Percentiles rank a stretch among this genome's conserved stretches.
These are phyloP conservation scores for Copidosoma floridanum DNA, from an alignment of 1,140 invertebrate genomes.

Conservation along the genomic window DNA sequence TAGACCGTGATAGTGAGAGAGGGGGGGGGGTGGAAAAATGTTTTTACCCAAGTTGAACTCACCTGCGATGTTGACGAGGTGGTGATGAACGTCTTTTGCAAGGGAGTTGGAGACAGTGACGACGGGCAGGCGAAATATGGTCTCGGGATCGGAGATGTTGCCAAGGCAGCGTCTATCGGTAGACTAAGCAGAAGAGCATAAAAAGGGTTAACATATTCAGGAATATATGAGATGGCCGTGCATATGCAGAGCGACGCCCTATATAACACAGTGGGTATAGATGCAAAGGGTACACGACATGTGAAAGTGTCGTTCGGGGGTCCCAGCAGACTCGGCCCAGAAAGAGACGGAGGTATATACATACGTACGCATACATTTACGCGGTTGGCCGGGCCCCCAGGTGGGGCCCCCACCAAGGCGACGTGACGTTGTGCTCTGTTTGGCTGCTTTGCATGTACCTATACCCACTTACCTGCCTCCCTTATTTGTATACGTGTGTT, in stretches of 20 bases:
- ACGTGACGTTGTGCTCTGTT: too few species aligned
- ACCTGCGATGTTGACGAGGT: too few species aligned
- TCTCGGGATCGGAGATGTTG: too few species aligned
- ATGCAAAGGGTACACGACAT: constrained; percentile 31
- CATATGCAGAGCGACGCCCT: constrained; percentile 26
- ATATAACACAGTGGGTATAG: constrained; percentile 40
- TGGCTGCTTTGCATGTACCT: neutral
- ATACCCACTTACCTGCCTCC: too few species aligned
- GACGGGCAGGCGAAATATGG: too few species aligned
- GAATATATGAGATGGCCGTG: constrained; percentile 47
- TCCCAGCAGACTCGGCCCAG: constrained; percentile 35
- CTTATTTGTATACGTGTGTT: neutral
- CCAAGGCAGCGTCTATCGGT: constrained; percentile 50
- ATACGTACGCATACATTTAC: neutral
- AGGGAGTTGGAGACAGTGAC: too few species aligned
- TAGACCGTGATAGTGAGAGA: too few species aligned
- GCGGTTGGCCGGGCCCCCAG: constrained; percentile 6
- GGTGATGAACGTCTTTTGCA: too few species aligned
- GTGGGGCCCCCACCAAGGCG: constrained; percentile 9
- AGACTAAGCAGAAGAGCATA: constrained; percentile 55
- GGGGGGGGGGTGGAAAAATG: too few species aligned
- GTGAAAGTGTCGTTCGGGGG: constrained; percentile 48
- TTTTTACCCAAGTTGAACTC: too few species aligned
- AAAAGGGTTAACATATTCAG: constrained; percentile 56
- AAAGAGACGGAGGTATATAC: constrained; percentile 25